Evolutionary conservation across 2,797 vertebrate genomes (phyloP), one percentile per base, ranked within the genome.

Genomic region (Brachyrhaphis roseni): DNA sequence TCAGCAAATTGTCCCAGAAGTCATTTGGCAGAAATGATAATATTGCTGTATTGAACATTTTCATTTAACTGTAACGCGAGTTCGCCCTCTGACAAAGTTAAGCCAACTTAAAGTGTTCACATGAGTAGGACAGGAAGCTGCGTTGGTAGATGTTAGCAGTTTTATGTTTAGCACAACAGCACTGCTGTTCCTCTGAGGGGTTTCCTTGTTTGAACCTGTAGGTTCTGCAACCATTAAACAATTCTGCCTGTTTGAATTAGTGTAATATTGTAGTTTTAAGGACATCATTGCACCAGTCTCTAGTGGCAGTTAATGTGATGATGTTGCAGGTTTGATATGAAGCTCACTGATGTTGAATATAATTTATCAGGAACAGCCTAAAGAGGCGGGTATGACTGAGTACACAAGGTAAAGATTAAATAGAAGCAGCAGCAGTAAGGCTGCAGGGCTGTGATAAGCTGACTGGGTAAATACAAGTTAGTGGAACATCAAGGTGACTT

Each of bases 401-500:
- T 66, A 47, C 8, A 53, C 34, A 76, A 70, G 72, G 78, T 85
- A 53, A 62, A 80, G 82, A 90, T 86, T 87, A 81, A 28, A 68
- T 81, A 53, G 26, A 74, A 26, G 77, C 66, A 64, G 77, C 66
- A 64, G 57, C 68, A 71, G 26, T n/a, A 23, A 43, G 26, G 12
- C 31, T 28, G 76, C 31, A 46, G 75, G 28, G 23, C 73, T 72
- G 49, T 59, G 84, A 85, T 80, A 70, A 81, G 75, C 23, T 51
- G 49, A 68, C 70, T 79, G 34, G 47, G 72, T 86, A 87, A 90
- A 86, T 85, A 88, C 76, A 82, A n/a, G 83, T 57, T 75, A 78
- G 74, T 43, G 20, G 70, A 77, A 39, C 49, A 45, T 79, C 80
- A 93, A 89, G 86, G 90, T 91, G 84, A 94, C 88, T 80, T 86